Percentiles rank a stretch among this genome's conserved stretches.
phyloP scores from a whole-genome alignment of 1,140 invertebrate genomes.

The Agrypnia vestita region DNA sequence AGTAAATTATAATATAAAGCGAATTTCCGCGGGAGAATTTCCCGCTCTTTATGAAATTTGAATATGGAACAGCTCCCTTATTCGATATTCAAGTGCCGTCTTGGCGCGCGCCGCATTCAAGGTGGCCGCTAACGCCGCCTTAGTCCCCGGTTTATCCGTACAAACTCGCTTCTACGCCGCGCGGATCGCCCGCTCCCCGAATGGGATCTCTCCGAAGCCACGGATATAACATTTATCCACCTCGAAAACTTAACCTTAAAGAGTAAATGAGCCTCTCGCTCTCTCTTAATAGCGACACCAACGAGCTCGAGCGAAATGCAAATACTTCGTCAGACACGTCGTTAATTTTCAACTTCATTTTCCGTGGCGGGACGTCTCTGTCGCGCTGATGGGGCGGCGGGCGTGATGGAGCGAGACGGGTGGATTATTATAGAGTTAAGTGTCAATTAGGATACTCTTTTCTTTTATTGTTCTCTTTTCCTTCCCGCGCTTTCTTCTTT shows the following conservation, averaged over 20 bases:
- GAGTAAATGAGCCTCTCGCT: neutral
- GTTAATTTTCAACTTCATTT: conserved; percentile 5
- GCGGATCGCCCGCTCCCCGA: neutral
- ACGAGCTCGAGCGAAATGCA: conserved; percentile 5
- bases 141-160: neutral
- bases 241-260: conserved; percentile 3
- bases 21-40: conserved; percentile 12
- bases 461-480: conserved; percentile 7
- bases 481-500: conserved; percentile 13
- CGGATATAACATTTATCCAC: conserved; percentile 9
- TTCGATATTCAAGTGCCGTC: conserved; percentile 19
- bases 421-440: conserved; percentile 10
- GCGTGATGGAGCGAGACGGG: neutral
- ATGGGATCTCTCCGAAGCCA: conserved; percentile 7
- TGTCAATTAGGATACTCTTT: conserved; percentile 16
- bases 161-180: neutral
- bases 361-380: neutral
- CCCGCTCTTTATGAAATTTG: conserved; percentile 19
- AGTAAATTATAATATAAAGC: conserved; percentile 28
- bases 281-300: neutral
- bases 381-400: neutral
- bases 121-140: neutral
- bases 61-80: conserved; percentile 14
- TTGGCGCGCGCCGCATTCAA: neutral
- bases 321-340: neutral